Base-by-base conservation (phyloP, 2,113 vertebrate genomes). In the Rhinogobius similis region DNA sequence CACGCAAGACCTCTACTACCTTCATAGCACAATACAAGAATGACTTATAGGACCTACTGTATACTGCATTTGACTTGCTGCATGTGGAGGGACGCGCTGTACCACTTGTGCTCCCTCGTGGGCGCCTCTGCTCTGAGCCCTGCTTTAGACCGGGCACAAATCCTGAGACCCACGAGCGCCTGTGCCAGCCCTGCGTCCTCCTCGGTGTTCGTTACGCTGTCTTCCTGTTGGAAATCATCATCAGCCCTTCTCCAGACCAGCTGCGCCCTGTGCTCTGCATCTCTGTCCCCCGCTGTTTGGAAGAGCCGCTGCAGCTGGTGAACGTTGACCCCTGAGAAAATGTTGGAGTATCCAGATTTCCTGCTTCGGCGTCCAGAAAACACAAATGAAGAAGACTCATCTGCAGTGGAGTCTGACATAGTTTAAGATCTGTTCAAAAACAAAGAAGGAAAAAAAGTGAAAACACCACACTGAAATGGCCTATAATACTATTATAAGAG, bases 261-360 rank as follows among this genome's bases (percentile, higher is more conserved):
- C 68, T 82, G 92, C 0, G 96, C 94, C 5, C 93, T 90, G 59
- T 94, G 94, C 56, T 94, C 92, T 0, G 95, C 94, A 11, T 93
- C 87, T 61, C 86, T 85, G 66, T 94, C 94, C 6, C 95, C 94
- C 0, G 93, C 93, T 63, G 80, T 88, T 64, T 83, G 93, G 83
- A 96, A 96, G 65, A 98, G 92, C 61, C 88, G 78, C 46, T 85
- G 76, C 55, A 88, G 67, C 58, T 85, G 82, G 56, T 86, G 71
- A 38, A 86, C 18, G 67, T 77, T 84, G 39, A 85, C 23, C 10
- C 82, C 84, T 5, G 94, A 91, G 70, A 97, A 96, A 76, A 97
- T 96, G 90, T 97, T 95, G 62, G 94, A 94, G 0, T 90, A 89
- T 8, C 94, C 95, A 10, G 93, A 90, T 76, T 96, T 96, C 69